phyloP scores from a whole-genome alignment of 2,113 vertebrate genomes.

The Bucco capensis region DNA sequence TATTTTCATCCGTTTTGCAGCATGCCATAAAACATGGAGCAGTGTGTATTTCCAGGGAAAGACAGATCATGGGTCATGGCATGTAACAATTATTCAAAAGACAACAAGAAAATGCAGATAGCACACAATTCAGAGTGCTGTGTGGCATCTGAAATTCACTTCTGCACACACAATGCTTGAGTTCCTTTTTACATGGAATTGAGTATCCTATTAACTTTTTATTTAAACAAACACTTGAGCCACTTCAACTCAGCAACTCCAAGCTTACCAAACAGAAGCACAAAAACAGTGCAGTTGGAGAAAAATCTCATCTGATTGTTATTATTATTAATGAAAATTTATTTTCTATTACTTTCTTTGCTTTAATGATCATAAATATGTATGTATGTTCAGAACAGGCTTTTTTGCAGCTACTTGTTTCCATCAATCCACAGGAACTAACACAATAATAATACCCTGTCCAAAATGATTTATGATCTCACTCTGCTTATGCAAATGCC shows the following conservation, averaged over 20 bases:
- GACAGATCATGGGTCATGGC: not conserved
- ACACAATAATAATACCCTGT: slow-evolving; percentile 55
- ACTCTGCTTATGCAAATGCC: slow-evolving; percentile 67
- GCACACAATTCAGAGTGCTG: not conserved
- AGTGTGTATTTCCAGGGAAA: not conserved
- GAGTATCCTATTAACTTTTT: not conserved
- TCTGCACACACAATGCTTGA: not conserved
- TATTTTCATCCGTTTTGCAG: slow-evolving; percentile 40
- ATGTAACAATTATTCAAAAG: not conserved
- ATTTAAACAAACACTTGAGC: not conserved
- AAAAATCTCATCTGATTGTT: not conserved
- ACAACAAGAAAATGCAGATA: not conserved
- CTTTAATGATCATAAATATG: not conserved
- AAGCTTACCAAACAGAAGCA: not conserved
- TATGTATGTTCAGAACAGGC: not conserved
- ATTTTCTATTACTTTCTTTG: not conserved
- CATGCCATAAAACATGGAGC: not conserved
- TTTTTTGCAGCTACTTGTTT: slow-evolving; percentile 57
- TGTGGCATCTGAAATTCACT: not conserved
- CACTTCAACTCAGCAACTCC: not conserved
- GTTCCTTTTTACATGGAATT: not conserved
- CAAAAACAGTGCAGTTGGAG: not conserved
- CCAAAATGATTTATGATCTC: slow-evolving; percentile 79
- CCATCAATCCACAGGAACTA: slow-evolving; percentile 43
- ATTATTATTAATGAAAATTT: not conserved